Percentiles rank a stretch among this genome's conserved stretches.
Conservation (phyloP, 2,113 vertebrate genomes). For the Vanacampus margaritifer region DNA sequence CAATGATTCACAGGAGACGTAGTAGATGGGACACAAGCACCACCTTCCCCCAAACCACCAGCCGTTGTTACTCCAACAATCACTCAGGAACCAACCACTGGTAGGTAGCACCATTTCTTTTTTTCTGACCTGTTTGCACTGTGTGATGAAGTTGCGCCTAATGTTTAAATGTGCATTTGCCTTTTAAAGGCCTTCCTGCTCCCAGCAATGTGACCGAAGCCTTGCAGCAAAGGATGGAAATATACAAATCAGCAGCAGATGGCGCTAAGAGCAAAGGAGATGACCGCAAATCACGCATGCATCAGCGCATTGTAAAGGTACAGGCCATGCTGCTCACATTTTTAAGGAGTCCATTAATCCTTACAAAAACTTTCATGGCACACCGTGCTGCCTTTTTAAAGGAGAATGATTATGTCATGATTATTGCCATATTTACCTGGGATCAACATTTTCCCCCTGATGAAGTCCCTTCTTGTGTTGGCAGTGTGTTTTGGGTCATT, state of each 20-base stretch:
- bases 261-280: conserved; percentile 84
- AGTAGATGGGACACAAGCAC: conserved; percentile 30
- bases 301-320: conserved; percentile 88
- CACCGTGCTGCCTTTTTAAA: not conserved
- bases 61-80: conserved; percentile 24
- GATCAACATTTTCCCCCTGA: no score
- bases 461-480: no score
- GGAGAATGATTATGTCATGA: not conserved
- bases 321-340: not conserved
- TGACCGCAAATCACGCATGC: conserved; percentile 88
- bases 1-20: conserved; percentile 57
- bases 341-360: not conserved
- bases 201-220: conserved; percentile 79
- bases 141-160: not conserved
- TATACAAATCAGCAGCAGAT: conserved; percentile 77
- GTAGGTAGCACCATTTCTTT: conserved; percentile 29
- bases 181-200: conserved; percentile 66
- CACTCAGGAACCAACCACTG: conserved; percentile 31
- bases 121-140: not conserved
- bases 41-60: conserved; percentile 33
- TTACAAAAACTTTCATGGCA: not conserved
- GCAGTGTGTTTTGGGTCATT: no score
- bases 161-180: conserved; percentile 6
- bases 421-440: not conserved
- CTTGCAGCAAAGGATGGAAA: conserved; percentile 86